These are phyloP conservation scores for Aphyosemion australe DNA, from an alignment of 2,113 vertebrate species.

Conservation along the genomic window DNA sequence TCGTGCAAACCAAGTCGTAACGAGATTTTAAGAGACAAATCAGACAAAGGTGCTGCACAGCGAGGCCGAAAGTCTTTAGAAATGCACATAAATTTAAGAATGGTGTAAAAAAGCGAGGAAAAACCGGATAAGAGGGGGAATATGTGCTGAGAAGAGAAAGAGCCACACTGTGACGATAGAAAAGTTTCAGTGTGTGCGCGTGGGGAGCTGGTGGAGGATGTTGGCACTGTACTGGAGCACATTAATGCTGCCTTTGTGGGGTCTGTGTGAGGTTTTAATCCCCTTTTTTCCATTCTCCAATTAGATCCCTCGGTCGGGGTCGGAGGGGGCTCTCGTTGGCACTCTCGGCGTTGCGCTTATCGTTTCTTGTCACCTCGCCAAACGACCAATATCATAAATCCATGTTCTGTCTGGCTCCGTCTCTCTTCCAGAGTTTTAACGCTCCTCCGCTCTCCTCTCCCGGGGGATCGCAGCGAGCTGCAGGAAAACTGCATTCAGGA, in stretches of 20 bases:
- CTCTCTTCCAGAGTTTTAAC: slow-evolving; percentile 29
- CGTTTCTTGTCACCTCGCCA: slow-evolving; percentile 51
- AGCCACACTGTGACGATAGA: slow-evolving; percentile 47
- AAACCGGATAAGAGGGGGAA: slow-evolving; percentile 26
- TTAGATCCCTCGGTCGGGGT: slow-evolving; percentile 62
- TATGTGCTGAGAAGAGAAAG: slow-evolving; percentile 15
- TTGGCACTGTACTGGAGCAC: slow-evolving; percentile 61
- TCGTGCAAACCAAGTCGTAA: slow-evolving; percentile 11
- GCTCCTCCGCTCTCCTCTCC: slow-evolving; percentile 46
- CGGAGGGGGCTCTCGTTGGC: slow-evolving; percentile 51
- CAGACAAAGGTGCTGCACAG: slow-evolving; percentile 29
- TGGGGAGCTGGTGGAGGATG: slow-evolving; percentile 18
- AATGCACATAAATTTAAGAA: slow-evolving; percentile 57
- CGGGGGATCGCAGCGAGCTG: slow-evolving; percentile 61
- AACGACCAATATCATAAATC: slow-evolving; percentile 69
- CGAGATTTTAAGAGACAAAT: slow-evolving; percentile 35
- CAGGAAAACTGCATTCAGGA: slow-evolving; percentile 69
- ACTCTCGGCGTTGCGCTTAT: slow-evolving; percentile 41
- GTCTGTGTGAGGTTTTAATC: slow-evolving; percentile 62
- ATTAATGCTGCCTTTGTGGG: slow-evolving; percentile 70
- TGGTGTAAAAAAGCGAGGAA: slow-evolving; percentile 33
- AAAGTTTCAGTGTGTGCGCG: slow-evolving; percentile 28
- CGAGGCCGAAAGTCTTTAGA: slow-evolving; percentile 36
- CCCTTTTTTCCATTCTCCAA: slow-evolving; percentile 69
- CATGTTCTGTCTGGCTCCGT: slow-evolving; percentile 16